Percentiles rank a stretch among this genome's conserved stretches.
Conservation (phyloP, 2,888 invertebrate species). For the Cryptops parisi region DNA sequence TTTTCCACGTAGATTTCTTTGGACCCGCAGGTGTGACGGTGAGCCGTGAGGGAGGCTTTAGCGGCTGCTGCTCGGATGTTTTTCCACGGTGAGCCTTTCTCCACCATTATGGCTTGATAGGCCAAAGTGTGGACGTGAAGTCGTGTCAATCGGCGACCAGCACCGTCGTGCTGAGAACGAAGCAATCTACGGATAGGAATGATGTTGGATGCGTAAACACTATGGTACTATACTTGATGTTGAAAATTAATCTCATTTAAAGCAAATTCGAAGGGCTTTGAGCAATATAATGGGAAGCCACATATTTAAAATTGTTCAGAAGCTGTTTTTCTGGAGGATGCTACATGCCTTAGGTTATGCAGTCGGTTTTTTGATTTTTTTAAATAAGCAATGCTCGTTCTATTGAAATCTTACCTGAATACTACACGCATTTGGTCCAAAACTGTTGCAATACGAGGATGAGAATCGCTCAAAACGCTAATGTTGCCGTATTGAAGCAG, state of each 20-base stretch:
- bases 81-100: slow-evolving; percentile 54
- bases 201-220: too few relatives aligned
- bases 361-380: too few relatives aligned
- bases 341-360: too few relatives aligned
- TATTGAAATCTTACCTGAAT: slow-evolving; percentile 32
- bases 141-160: slow-evolving; percentile 45
- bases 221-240: too few relatives aligned
- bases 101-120: slow-evolving; percentile 66
- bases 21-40: slow-evolving; percentile 64
- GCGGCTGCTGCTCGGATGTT: slow-evolving; percentile 63
- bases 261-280: too few relatives aligned
- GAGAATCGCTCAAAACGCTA: slow-evolving; percentile 57
- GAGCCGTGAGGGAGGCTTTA: slow-evolving; percentile 65
- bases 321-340: too few relatives aligned
- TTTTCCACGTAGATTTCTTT: slow-evolving; percentile 42
- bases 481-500: slow-evolving; percentile 53
- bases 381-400: too few relatives aligned
- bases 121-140: slow-evolving; percentile 75
- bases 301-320: too few relatives aligned
- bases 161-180: not conserved
- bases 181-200: too few relatives aligned
- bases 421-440: slow-evolving; percentile 66
- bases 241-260: too few relatives aligned
- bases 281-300: too few relatives aligned
- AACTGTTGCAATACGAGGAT: slow-evolving; percentile 61